phyloP scores from a whole-genome alignment of 2,113 vertebrate species.

The Leptodactylus fuscus region DNA sequence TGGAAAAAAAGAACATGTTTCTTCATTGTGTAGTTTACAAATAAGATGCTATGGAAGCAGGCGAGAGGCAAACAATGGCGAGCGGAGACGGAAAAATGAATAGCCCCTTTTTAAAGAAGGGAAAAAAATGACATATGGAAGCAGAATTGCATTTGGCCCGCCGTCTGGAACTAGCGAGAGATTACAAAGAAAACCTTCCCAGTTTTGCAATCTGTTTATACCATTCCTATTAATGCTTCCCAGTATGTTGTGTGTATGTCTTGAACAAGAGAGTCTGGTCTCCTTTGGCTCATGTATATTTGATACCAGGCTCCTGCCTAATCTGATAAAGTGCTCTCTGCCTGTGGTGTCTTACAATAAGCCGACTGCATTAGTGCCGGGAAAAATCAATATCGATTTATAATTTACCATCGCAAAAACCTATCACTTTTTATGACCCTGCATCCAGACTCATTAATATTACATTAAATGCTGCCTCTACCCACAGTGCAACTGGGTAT shows the following conservation, averaged over 20 bases:
- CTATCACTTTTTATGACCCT: conserved; percentile 97
- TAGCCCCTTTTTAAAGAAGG: conserved; percentile 34
- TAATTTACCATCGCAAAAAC: conserved; percentile 98
- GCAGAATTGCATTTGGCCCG: conserved; percentile 56
- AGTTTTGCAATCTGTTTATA: conserved; percentile 27
- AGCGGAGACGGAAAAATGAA: conserved; percentile 21
- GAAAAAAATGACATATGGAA: conserved; percentile 57
- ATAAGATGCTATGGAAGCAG: conserved; percentile 28
- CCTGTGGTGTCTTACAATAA: conserved; percentile 89
- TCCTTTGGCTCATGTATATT: conserved; percentile 90
- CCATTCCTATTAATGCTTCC: conserved; percentile 58
- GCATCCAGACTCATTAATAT: conserved; percentile 98
- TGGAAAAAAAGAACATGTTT: neutral
- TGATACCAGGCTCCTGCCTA: conserved; percentile 87
- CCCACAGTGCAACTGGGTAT: conserved; percentile 57
- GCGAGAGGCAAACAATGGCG: conserved; percentile 23
- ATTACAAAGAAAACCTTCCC: conserved; percentile 68
- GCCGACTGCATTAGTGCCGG: conserved; percentile 85
- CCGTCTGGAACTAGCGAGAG: conserved; percentile 65
- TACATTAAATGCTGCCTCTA: conserved; percentile 90
- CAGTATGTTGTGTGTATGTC: conserved; percentile 54
- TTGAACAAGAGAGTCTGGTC: conserved; percentile 73
- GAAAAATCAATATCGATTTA: conserved; percentile 99
- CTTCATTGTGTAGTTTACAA: conserved; percentile 48
- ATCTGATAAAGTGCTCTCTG: conserved; percentile 93